A percentile compares a stretch with the other conserved stretches of the same genome.
Evolutionary conservation across 1,140 invertebrate genomes (phyloP).

Genomic region (Coelopa frigida): DNA sequence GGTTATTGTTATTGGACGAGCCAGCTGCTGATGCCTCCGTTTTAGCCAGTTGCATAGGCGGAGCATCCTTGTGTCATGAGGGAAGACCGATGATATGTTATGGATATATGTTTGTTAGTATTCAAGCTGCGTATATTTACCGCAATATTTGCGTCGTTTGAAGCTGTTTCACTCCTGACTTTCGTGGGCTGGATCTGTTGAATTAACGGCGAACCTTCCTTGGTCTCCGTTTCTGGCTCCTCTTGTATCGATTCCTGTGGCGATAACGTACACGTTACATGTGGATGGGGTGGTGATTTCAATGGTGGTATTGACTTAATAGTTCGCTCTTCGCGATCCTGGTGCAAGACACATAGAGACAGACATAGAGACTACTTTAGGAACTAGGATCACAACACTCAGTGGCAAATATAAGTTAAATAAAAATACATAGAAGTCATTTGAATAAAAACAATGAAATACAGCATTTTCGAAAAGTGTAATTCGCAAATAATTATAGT

Average conservation of each 20-base stretch:
- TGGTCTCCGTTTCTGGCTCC: constrained; percentile 53
- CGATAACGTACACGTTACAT: constrained; percentile 43
- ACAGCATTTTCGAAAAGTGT: too few species aligned
- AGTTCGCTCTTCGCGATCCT: constrained; percentile 53
- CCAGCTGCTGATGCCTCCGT: neutral
- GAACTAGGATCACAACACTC: too few species aligned
- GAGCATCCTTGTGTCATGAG: too few species aligned
- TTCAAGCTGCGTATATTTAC: neutral
- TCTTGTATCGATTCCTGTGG: constrained; percentile 44
- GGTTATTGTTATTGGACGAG: constrained; percentile 1
- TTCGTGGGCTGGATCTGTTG: constrained; percentile 72
- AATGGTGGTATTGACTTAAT: constrained; percentile 49
- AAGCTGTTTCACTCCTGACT: constrained; percentile 66
- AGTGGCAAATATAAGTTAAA: too few species aligned
- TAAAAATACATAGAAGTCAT: too few species aligned
- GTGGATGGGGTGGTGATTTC: constrained; percentile 44
- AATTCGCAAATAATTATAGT: too few species aligned
- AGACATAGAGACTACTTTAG: too few species aligned
- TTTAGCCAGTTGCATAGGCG: too few species aligned
- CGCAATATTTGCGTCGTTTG: constrained; percentile 11
- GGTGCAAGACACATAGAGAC: constrained; percentile 43
- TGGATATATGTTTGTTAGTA: neutral
- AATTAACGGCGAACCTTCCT: constrained; percentile 66
- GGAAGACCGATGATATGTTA: neutral
- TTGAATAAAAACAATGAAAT: too few species aligned